These are phyloP conservation scores for Platerodrilus igneus DNA, from an alignment of 2,888 invertebrate genomes.

Conservation along the genomic window DNA sequence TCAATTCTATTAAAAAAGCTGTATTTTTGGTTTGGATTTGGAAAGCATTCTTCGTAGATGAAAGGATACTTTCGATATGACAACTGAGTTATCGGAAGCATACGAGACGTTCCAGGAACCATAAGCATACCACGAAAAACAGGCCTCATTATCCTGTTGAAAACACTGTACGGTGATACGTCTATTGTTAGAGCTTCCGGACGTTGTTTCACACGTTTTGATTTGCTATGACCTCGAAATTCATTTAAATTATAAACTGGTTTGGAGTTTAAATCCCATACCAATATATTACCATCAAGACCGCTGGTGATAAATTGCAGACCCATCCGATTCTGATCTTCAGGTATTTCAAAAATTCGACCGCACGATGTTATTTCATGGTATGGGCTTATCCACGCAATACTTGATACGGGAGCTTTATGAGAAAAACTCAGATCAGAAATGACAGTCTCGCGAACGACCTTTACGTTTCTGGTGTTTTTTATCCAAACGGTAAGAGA, in stretches of 20 bases:
- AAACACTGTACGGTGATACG: conserved; percentile 56
- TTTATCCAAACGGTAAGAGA: conserved; percentile 68
- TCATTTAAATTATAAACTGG: too few species aligned
- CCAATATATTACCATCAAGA: conserved; percentile 62
- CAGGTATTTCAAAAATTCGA: conserved; percentile 46
- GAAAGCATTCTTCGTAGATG: conserved; percentile 40
- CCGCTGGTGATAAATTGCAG: conserved; percentile 63
- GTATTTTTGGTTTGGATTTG: conserved; percentile 16
- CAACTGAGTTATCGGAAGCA: conserved; percentile 36
- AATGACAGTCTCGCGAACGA: conserved; percentile 57
- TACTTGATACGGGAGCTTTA: conserved; percentile 57
- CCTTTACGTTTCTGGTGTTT: conserved; percentile 54
- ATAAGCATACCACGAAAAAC: conserved; percentile 54
- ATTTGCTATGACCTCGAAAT: conserved; percentile 37
- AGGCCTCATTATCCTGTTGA: conserved; percentile 61
- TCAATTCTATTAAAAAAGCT: conserved; percentile 23
- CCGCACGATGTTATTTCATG: conserved; percentile 59
- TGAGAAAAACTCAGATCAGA: conserved; percentile 62
- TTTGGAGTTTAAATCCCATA: conserved; percentile 64
- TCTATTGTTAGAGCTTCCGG: conserved; percentile 58
- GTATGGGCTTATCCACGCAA: conserved; percentile 65
- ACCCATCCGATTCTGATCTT: conserved; percentile 44
- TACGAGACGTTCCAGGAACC: conserved; percentile 34
- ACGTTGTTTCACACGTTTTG: conserved; percentile 50
- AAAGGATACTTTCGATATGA: conserved; percentile 44